These are phyloP conservation scores for Corticium candelabrum DNA, from an alignment of 37 sponge, comb jelly and placozoan species.

Conservation along the genomic window DNA sequence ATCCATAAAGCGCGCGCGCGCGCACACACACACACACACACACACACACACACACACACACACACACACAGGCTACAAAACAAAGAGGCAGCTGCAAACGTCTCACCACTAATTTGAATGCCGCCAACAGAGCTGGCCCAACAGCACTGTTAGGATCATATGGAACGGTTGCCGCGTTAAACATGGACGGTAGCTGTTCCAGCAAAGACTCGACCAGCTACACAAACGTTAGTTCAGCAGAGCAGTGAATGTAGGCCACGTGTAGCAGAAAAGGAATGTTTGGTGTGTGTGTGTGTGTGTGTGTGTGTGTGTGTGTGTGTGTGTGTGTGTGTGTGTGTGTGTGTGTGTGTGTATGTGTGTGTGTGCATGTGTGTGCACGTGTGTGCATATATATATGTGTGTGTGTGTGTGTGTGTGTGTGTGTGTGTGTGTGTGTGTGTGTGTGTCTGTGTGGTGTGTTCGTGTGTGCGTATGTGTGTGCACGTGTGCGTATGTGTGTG, in stretches of 20 bases:
- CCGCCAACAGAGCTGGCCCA: conserved; percentile 72
- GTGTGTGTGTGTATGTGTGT: too few species aligned
- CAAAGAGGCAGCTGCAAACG: not conserved
- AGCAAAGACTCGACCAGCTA: conserved; percentile 57
- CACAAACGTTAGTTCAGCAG: too few species aligned
- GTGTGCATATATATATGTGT: too few species aligned
- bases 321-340: too few species aligned
- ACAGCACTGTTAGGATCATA: conserved; percentile 47
- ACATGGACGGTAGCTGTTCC: conserved; percentile 79
- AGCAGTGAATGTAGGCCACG: too few species aligned
- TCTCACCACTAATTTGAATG: conserved; percentile 70
- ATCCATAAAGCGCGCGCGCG: not conserved
- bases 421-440: conserved; percentile 1
- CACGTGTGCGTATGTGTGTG: not conserved
- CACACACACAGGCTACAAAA: not conserved
- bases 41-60: conserved; percentile 1
- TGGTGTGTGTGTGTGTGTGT: too few species aligned
- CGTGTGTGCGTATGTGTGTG: too few species aligned
- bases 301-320: too few species aligned
- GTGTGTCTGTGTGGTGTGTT: too few species aligned
- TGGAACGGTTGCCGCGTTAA: conserved; percentile 31
- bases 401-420: not conserved
- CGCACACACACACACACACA: conserved; percentile 2
- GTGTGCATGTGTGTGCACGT: too few species aligned
- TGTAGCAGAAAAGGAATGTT: not conserved